Conservation (phyloP, 2,888 invertebrate species). For the Isoperla grammatica region DNA sequence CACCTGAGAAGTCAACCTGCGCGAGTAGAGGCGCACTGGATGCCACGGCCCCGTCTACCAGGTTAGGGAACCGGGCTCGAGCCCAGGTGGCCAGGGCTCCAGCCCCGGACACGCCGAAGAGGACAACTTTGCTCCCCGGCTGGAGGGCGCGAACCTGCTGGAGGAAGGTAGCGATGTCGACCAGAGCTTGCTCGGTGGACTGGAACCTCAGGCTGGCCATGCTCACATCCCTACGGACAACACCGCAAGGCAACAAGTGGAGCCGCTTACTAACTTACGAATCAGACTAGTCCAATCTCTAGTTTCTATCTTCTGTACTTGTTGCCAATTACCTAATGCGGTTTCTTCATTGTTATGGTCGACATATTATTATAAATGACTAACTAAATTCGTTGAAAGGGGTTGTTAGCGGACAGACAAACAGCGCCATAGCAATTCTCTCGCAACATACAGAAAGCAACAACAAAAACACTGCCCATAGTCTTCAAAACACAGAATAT, state of each 20-base stretch:
- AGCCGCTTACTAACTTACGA: too few relatives aligned
- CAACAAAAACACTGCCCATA: too few relatives aligned
- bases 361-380: too few relatives aligned
- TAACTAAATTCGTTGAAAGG: too few relatives aligned
- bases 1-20: constrained; percentile 45
- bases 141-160: neutral
- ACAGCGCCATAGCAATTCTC: too few relatives aligned
- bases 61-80: constrained; percentile 52
- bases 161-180: constrained; percentile 59
- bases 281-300: too few relatives aligned
- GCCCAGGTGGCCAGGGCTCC: constrained; percentile 57
- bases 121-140: constrained; percentile 41
- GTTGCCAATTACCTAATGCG: too few relatives aligned
- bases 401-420: too few relatives aligned
- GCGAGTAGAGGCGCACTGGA: constrained; percentile 56
- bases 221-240: constrained; percentile 50
- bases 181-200: constrained; percentile 59
- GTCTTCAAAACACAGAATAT: too few relatives aligned
- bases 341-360: too few relatives aligned
- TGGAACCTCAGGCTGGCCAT: constrained; percentile 55
- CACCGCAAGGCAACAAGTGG: constrained; percentile 24
- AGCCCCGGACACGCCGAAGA: constrained; percentile 56
- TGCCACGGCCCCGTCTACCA: constrained; percentile 50
- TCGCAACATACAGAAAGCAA: too few relatives aligned
- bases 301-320: too few relatives aligned